Percentiles rank a stretch among this genome's conserved stretches.
Conservation (phyloP, 1,140 invertebrate species). For the Apolygus lucorum region DNA sequence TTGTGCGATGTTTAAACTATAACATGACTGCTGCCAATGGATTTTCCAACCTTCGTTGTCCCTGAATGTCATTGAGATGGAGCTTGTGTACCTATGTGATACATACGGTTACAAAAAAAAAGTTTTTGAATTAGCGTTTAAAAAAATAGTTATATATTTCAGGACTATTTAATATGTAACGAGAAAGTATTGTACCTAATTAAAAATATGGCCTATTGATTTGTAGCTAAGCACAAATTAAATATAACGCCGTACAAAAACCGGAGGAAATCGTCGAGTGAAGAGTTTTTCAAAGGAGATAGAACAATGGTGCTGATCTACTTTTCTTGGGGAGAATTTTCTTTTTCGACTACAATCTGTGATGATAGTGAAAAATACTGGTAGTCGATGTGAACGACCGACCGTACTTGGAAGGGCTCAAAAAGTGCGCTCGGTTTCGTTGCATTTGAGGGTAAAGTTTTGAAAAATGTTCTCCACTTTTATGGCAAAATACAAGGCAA, state of each 20-base stretch:
- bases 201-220: slow-evolving; percentile 4
- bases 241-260: background rate
- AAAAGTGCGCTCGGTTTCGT: background rate
- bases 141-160: too few relatives aligned
- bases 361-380: slow-evolving; percentile 9
- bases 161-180: too few relatives aligned
- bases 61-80: too few relatives aligned
- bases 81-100: too few relatives aligned
- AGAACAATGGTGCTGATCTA: background rate
- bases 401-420: background rate
- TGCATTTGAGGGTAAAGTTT: too few relatives aligned
- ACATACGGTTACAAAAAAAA: too few relatives aligned
- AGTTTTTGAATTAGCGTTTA: too few relatives aligned
- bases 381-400: background rate
- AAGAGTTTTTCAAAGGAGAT: too few relatives aligned
- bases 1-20: background rate
- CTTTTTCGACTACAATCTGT: background rate
- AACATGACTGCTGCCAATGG: background rate
- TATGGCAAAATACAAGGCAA: too few relatives aligned
- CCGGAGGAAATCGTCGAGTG: too few relatives aligned
- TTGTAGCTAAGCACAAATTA: slow-evolving; percentile 13
- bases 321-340: too few relatives aligned
- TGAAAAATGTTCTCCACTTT: background rate
- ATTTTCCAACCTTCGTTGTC: background rate
- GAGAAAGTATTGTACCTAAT: too few relatives aligned